phyloP scores from a whole-genome alignment of 2,113 vertebrate species.

The Ramphastos sulfuratus region DNA sequence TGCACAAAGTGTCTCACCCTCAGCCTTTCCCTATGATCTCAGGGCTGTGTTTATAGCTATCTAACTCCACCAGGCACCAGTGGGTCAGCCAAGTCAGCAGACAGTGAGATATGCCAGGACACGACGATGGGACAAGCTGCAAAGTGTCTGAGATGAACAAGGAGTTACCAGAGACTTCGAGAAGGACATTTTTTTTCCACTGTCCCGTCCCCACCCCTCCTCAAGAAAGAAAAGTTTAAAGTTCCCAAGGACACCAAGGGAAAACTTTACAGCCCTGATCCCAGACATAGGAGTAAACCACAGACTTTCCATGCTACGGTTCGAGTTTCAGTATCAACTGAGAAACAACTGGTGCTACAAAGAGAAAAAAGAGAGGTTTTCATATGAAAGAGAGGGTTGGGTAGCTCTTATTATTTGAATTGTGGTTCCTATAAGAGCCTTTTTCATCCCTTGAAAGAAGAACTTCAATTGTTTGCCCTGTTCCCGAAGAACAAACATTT shows the following conservation, averaged over 20 bases:
- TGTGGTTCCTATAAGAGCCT: neutral
- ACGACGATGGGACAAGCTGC: constrained; percentile 54
- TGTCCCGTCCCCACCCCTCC: fast-evolving
- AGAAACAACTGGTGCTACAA: neutral
- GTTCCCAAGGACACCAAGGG: neutral
- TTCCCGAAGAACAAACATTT: neutral
- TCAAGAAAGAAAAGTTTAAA: neutral
- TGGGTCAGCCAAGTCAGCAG: constrained; percentile 63
- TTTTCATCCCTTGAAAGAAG: neutral
- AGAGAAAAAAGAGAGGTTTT: neutral
- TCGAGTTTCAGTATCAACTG: neutral
- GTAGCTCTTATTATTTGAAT: neutral
- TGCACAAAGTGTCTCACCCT: constrained; percentile 73
- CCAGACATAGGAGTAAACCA: neutral
- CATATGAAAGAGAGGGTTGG: neutral
- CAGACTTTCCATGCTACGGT: neutral
- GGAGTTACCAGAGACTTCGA: constrained; percentile 18
- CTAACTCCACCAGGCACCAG: constrained; percentile 67
- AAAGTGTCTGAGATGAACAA: constrained; percentile 52
- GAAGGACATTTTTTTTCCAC: constrained; percentile 40
- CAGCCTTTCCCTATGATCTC: constrained; percentile 68
- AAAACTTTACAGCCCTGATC: constrained; percentile 9
- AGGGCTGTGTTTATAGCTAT: constrained; percentile 67
- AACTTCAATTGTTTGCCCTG: neutral
- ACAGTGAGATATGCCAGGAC: constrained; percentile 68